Conservation (phyloP, 2,888 invertebrate genomes). For the Lottia scabra region DNA sequence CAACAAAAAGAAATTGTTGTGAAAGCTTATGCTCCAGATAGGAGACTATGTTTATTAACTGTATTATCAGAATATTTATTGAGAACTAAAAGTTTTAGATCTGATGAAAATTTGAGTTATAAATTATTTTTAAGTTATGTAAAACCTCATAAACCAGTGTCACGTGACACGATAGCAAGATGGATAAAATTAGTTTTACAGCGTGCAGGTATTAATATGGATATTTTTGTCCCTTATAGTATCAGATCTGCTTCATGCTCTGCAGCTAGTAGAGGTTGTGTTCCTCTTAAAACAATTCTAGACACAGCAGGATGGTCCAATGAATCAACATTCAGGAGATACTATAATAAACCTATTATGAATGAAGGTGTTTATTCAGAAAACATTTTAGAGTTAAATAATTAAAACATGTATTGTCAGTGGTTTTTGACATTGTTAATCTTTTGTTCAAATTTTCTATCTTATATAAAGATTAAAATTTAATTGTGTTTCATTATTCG, state of each 20-base stretch:
- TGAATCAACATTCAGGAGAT: neutral
- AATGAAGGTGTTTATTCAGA: neutral
- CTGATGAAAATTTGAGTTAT: too few relatives aligned
- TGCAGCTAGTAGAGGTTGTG: neutral
- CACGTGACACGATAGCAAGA: neutral
- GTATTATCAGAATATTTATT: neutral
- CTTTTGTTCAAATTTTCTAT: neutral
- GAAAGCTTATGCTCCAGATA: neutral
- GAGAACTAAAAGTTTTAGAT: too few relatives aligned
- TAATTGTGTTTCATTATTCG: neutral
- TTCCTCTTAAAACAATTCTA: neutral
- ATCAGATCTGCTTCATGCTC: neutral
- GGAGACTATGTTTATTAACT: neutral
- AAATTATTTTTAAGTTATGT: neutral
- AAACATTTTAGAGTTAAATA: neutral
- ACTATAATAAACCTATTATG: neutral
- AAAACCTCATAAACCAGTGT: neutral
- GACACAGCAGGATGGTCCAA: neutral
- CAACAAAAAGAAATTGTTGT: neutral
- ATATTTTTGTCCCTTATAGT: neutral
- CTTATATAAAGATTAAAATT: neutral
- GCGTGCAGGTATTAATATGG: neutral
- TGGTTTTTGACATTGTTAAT: too few relatives aligned
- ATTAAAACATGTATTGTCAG: too few relatives aligned
- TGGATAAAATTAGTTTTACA: neutral